Evolutionary conservation across 2,888 invertebrate species (phyloP), one percentile per base, ranked within the genome.

Genomic region (Trimorus sp.): DNA sequence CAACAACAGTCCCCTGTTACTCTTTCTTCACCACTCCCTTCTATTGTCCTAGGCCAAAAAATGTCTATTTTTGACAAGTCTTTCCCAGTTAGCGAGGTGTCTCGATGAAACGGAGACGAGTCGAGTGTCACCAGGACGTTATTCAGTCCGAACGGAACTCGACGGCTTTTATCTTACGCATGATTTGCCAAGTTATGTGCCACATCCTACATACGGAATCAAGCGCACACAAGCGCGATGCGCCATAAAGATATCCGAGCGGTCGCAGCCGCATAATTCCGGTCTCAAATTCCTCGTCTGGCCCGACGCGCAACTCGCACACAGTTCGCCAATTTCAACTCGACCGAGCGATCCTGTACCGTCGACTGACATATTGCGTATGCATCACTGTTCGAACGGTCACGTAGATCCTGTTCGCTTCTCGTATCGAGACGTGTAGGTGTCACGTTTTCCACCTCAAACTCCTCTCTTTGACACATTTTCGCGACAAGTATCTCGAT

Each of bases 381-480:
- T 66, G 82, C 76, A 79, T 84, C 77, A 82, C 84, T 71, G 79
- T 79, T 82, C 77, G 70, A 82, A 77, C 62, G 74, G 58, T 77
- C 63, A 54, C 54, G 62, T 66, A 74, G 76, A 82, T 83, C 82
- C 82, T 82, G 79, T 79, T 79, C 73, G 79, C 71, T 48, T 79
- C 26, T 82, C 58, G 63, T 73, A 73, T 76, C 16, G 54, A 73
- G 40, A 15, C 14, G 53, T 49, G 76, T 79, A 76, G 83, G 73
- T 74, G 79, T 73, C 53, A 71, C 65, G 68, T 73, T 79, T 73
- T 49, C 54, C 38, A 26, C 9, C 12, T 49, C 49, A 62, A 42
- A 26, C 15, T 9, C 14, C 38, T 6, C 40, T 37, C 51, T 51
- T 58, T 40, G 59, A 66, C 51, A 59, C 26, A 12, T 63, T 74